Conservation (phyloP, 2,888 invertebrate species). For the Mesodorylaimus sp. region DNA sequence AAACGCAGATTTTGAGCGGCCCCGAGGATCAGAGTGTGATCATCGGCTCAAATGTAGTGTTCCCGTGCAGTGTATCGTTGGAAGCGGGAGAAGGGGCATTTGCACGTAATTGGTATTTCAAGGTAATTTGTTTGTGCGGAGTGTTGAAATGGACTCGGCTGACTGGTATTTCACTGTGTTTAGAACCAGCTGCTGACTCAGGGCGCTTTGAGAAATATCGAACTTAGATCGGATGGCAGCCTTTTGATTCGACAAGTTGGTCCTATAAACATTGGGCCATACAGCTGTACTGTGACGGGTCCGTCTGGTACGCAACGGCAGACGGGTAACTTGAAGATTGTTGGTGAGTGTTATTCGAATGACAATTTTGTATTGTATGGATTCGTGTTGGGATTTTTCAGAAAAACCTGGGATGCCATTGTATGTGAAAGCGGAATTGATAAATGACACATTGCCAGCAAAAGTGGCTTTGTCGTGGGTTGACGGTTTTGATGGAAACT, state of each 20-base stretch:
- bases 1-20: constrained; percentile 63
- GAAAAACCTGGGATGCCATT: constrained; percentile 85
- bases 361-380: neutral
- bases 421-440: constrained; percentile 58
- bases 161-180: constrained; percentile 5
- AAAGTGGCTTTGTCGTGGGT: constrained; percentile 83
- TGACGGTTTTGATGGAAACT: constrained; percentile 90
- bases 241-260: constrained; percentile 39
- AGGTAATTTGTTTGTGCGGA: constrained; percentile 23
- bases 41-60: constrained; percentile 71
- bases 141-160: constrained; percentile 17
- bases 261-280: constrained; percentile 57
- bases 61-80: constrained; percentile 81
- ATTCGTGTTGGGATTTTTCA: constrained; percentile 18
- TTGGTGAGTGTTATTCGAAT: constrained; percentile 36
- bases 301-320: constrained; percentile 81
- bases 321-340: constrained; percentile 60
- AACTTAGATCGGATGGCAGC: constrained; percentile 17
- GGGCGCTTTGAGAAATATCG: constrained; percentile 53
- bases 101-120: constrained; percentile 12
- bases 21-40: constrained; percentile 48
- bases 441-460: constrained; percentile 51
- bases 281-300: constrained; percentile 68
- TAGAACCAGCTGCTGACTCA: constrained; percentile 35
- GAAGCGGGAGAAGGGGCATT: constrained; percentile 46